Evolutionary conservation across 2,888 invertebrate genomes (phyloP).

Genomic region (Priocnemis perturbator): DNA sequence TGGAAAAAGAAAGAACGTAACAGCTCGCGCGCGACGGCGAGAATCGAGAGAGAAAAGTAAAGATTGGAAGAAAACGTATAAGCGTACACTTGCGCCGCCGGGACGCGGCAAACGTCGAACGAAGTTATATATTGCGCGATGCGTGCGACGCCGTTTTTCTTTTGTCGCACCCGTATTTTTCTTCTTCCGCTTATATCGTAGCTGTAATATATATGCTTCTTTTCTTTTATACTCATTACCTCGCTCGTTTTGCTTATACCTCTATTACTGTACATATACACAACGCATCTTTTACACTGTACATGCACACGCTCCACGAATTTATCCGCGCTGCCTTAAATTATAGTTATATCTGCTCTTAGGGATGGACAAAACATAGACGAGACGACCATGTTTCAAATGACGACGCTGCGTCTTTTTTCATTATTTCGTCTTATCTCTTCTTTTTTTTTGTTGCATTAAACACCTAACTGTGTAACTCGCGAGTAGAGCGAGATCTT

Average conservation of each 20-base stretch:
- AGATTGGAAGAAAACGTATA: constrained; percentile 13
- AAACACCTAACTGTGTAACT: no score
- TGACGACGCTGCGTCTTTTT: not conserved
- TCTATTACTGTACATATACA: constrained; percentile 75
- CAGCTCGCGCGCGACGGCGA: not conserved
- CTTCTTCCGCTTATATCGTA: constrained; percentile 67
- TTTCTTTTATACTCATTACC: constrained; percentile 57
- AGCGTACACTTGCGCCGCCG: constrained; percentile 8
- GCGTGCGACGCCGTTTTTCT: constrained; percentile 45
- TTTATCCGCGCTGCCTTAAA: constrained; percentile 67
- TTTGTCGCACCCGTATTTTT: not conserved
- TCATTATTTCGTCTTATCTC: no score
- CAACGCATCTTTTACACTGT: constrained; percentile 75
- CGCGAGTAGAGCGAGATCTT: not conserved
- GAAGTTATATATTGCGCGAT: constrained; percentile 42
- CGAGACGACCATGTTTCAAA: not conserved
- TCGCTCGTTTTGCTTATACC: constrained; percentile 61
- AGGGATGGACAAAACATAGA: constrained; percentile 47
- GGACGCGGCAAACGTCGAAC: constrained; percentile 15
- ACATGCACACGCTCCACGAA: constrained; percentile 72
- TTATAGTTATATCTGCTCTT: constrained; percentile 46
- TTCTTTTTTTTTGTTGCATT: not conserved
- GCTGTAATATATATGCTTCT: constrained; percentile 67
- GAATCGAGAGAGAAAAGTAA: constrained; percentile 1
- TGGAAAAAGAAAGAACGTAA: no score